Evolutionary conservation across 1,140 invertebrate genomes (phyloP), one percentile per base, ranked within the genome.

Genomic region (Zaprionus nigranus): DNA sequence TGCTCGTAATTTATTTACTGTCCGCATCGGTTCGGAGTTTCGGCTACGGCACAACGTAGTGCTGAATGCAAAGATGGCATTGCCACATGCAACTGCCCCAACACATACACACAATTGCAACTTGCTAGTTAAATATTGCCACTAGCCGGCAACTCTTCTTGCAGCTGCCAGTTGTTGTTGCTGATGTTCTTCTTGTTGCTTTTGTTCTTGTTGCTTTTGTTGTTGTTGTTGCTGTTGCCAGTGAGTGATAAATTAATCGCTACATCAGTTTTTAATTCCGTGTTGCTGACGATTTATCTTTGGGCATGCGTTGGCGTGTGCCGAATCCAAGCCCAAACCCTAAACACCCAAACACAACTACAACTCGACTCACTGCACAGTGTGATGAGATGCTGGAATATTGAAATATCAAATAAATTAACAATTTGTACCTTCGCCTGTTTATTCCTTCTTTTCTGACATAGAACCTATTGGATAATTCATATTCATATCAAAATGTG

Each of bases 251-350:
- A 92, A 92, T 92, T 92, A 92, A 92, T 92, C 90, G 90, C 83
- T 92, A 88, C 90, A 92, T 92, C 90, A 92, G 91, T 92, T 92
- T 91, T 92, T 92, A 92, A 92, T 92, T 92, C 90, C 90, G 83
- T 92, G 90, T 91, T 91, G 79, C 80, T 90, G 81, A 80, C 88
- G 79, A 91, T 91, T 85, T 91, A 91, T 91, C 88, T 91, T 81
- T 81, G 63, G 63, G 57, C 65, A 75, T 81, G 79, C 85, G 78
- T 75, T 83, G 81, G 78, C 81, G 82, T 82, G 77, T 71, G 78
- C 78, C 69, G 64, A 67, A 79, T 73, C 62, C 62, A 49, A 46
- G 13, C 61, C 38, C 20, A 20, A 36, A 38, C 28, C 20, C 34
- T 40, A 53, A 46, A 46, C 40, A 58, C 46, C 43, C 24, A n/a